Evolutionary conservation across 2,797 vertebrate species (phyloP).

Genomic region (Bradypodion ventrale): DNA sequence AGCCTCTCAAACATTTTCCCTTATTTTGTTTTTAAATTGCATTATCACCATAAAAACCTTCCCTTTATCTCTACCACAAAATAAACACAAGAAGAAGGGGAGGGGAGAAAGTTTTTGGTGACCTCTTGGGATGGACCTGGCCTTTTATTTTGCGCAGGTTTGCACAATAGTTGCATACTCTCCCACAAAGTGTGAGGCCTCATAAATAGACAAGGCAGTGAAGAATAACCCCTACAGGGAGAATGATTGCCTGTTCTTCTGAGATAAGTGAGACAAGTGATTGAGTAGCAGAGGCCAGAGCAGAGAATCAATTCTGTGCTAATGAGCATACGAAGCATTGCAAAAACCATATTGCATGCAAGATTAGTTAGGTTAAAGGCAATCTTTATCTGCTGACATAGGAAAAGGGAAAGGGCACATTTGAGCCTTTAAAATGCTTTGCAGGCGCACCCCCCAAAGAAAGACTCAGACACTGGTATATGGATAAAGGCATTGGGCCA

Average conservation of each 20-base stretch:
- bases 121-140: not conserved
- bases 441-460: no score
- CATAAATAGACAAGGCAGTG: conserved; percentile 43
- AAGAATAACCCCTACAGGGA: conserved; percentile 27
- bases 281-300: conserved; percentile 50
- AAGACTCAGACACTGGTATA: no score
- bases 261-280: conserved; percentile 54
- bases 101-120: not conserved
- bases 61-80: not conserved
- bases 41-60: not conserved
- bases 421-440: conserved; percentile 28
- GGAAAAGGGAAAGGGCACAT: conserved; percentile 26
- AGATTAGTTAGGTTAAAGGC: conserved; percentile 34
- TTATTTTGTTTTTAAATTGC: not conserved
- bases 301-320: conserved; percentile 60
- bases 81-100: not conserved
- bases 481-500: no score
- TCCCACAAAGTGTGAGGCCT: not conserved
- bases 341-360: conserved; percentile 42
- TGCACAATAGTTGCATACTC: not conserved
- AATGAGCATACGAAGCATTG: conserved; percentile 55
- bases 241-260: conserved; percentile 48
- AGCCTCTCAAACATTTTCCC: not conserved
- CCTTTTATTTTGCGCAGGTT: not conserved
- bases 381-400: conserved; percentile 42